Conservation (phyloP, 2,797 vertebrate genomes). For the Acanthurus lineatus region DNA sequence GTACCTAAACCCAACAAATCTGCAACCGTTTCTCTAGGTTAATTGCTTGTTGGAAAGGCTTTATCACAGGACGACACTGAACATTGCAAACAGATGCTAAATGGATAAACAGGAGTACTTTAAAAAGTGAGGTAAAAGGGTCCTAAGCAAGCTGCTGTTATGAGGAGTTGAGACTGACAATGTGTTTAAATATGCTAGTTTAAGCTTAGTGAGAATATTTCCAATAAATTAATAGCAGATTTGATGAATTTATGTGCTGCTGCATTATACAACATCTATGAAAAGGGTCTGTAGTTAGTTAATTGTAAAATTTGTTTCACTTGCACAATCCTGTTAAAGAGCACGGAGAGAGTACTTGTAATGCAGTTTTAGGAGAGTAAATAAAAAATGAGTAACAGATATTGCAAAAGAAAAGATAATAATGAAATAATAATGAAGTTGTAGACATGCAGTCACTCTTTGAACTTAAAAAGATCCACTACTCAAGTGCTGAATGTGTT, state of each 20-base stretch:
- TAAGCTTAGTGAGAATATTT: conserved; percentile 11
- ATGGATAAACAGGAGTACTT: too few species aligned
- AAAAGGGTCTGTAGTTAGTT: background rate
- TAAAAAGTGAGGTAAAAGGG: too few species aligned
- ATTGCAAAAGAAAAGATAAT: background rate
- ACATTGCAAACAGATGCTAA: too few species aligned
- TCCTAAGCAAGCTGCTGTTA: too few species aligned
- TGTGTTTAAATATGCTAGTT: too few species aligned
- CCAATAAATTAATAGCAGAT: background rate
- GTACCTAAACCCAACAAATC: too few species aligned
- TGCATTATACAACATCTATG: background rate
- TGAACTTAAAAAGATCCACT: too few species aligned
- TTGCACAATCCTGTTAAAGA: background rate
- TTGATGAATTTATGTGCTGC: conserved; percentile 14
- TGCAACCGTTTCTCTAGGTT: too few species aligned
- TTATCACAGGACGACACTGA: too few species aligned
- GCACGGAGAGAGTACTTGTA: background rate
- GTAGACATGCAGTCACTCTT: background rate
- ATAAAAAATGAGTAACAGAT: background rate
- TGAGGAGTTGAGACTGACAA: too few species aligned
- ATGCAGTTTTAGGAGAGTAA: background rate
- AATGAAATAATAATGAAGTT: background rate
- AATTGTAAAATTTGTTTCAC: background rate
- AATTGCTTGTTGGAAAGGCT: too few species aligned
- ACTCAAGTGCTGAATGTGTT: too few species aligned